phyloP scores from a whole-genome alignment of 2,797 vertebrate genomes.

The Sebastes cheni region DNA sequence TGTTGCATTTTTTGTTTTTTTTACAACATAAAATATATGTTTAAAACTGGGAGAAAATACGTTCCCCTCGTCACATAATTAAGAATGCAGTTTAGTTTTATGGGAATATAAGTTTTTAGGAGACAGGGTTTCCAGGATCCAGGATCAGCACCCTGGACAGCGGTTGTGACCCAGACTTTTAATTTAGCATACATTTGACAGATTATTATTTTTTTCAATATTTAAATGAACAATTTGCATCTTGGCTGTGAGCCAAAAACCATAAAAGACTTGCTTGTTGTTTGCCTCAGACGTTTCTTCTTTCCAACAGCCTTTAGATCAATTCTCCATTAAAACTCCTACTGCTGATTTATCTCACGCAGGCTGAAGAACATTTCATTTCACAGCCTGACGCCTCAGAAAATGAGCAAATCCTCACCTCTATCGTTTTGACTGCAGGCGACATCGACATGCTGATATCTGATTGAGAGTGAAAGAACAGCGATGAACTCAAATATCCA shows the following conservation, averaged over 20 bases:
- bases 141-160: background rate
- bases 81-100: too few relatives aligned
- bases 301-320: background rate
- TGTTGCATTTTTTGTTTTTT: too few relatives aligned
- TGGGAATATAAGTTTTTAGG: too few relatives aligned
- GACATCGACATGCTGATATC: background rate
- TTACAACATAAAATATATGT: too few relatives aligned
- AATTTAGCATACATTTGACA: background rate
- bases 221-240: background rate
- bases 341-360: conserved; percentile 13
- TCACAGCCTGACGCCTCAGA: conserved; percentile 3
- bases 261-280: background rate
- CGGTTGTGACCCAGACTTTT: background rate
- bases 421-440: background rate
- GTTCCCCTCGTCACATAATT: too few relatives aligned
- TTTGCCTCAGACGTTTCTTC: background rate
- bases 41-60: too few relatives aligned
- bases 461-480: conserved; percentile 9
- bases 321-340: conserved; percentile 16
- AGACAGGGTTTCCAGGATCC: background rate
- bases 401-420: conserved; percentile 11
- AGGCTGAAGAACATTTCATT: conserved; percentile 3
- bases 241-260: background rate
- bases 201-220: background rate
- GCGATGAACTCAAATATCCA: background rate